A percentile compares a stretch with the other conserved stretches of the same genome.
These are phyloP conservation scores for Idaea dimidiata DNA, from an alignment of 2,888 invertebrate genomes.

Conservation along the genomic window DNA sequence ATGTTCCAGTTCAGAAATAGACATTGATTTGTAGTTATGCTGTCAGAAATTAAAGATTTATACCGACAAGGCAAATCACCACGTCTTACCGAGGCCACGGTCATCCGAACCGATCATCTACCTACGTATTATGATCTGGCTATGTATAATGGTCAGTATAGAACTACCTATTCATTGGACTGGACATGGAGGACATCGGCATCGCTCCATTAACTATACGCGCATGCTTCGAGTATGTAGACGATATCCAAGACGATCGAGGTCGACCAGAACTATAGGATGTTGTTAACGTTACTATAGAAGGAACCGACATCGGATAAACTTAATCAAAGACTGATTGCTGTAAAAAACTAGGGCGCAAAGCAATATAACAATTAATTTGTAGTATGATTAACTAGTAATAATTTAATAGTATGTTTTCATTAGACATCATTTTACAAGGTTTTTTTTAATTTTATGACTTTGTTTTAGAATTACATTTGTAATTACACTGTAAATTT, in stretches of 20 bases:
- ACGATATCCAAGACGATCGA: conserved; percentile 39
- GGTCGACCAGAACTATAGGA: conserved; percentile 22
- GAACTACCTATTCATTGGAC: conserved; percentile 63
- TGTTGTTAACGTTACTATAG: conserved; percentile 19
- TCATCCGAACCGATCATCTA: conserved; percentile 24
- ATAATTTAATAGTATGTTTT: no score
- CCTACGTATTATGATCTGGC: conserved; percentile 33
- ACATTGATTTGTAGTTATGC: no score
- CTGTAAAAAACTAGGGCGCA: conserved; percentile 4
- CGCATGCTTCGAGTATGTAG: conserved; percentile 52
- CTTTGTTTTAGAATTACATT: no score
- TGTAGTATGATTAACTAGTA: no score
- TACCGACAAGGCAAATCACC: conserved; percentile 31
- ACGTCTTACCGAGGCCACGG: conserved; percentile 35
- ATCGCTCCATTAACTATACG: conserved; percentile 67
- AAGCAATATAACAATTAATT: no score
- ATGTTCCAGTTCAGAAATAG: not conserved
- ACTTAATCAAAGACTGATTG: conserved; percentile 14
- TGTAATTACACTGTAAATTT: no score
- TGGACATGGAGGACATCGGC: conserved; percentile 63
- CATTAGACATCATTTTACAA: no score
- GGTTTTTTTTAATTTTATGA: no score
- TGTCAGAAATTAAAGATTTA: conserved; percentile 20
- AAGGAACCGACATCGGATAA: conserved; percentile 7
- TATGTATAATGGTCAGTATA: conserved; percentile 49